Evolutionary conservation across 2,113 vertebrate species (phyloP), one percentile per base, ranked within the genome.

Genomic region (Poeciliopsis prolifica): DNA sequence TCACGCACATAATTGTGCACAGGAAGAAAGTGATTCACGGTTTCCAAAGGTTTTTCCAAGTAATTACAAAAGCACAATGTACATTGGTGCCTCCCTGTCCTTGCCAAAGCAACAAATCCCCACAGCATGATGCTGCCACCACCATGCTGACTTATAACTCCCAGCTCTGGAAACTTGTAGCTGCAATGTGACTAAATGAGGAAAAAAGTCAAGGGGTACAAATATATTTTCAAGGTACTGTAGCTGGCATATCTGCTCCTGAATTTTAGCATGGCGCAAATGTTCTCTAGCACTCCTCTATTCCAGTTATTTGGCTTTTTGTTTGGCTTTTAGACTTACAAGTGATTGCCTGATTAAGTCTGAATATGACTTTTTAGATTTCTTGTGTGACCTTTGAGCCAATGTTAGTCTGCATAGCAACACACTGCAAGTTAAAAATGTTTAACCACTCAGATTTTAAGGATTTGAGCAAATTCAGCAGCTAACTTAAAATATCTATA

Each of bases 351-450:
- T 19, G 17, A 24, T 13, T 5, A 60, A 60, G 51, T 58, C 14
- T 48, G 3, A 22, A 42, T 3, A 4, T 10, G 12, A 35, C 7
- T 14, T 11, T 40, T 28, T 61, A 19, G 10, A 14, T 0, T 17
- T 62, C 11, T 44, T 63, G 60, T 62, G 70, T 44, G 11, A 29
- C 28, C 51, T 85, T 71, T 69, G 31, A 71, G 61, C 1, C 22
- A 61, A 65, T 26, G 54, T 89, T 86, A 84, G 86, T 86, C 7
- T 29, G 40, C 26, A 44, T 48, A 29, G 37, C 66, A 75, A 75
- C 78, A 61, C 14, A 24, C 62, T 63, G 9, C 30, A 65, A 80
- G 37, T 64, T 17, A 62, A 40, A 28, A 63, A 66, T 14, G 26
- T 33, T 1, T 29, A 35, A 31, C 77, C 29, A 61, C 6, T 51